A percentile compares a stretch with the other conserved stretches of the same genome.
These are phyloP conservation scores for Drosophila parthenogenetica DNA, from an alignment of 2,888 invertebrate species.

Conservation along the genomic window DNA sequence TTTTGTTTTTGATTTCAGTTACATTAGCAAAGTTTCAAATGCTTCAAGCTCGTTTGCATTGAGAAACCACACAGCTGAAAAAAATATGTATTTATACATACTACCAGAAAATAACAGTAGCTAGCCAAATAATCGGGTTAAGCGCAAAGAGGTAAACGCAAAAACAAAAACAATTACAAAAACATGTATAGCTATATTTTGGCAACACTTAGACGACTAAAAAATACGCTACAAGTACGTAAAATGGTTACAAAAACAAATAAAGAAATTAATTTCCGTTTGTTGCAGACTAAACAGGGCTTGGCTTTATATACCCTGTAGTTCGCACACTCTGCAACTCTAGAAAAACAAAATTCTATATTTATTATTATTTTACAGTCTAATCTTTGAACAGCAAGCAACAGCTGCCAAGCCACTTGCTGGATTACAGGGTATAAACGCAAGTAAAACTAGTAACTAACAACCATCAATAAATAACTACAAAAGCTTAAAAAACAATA, in stretches of 20 bases:
- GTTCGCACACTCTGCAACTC: neutral
- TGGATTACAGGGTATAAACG: slow-evolving; percentile 31
- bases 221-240: neutral
- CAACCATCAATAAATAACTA: slow-evolving; percentile 47
- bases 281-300: too few relatives aligned
- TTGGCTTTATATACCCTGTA: neutral
- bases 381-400: neutral
- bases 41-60: slow-evolving; percentile 63
- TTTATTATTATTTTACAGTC: neutral
- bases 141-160: slow-evolving; percentile 28
- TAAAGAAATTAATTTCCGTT: too few relatives aligned
- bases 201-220: neutral
- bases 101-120: slow-evolving; percentile 41
- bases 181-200: neutral
- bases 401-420: neutral
- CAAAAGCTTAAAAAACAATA: slow-evolving; percentile 12
- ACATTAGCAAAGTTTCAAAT: slow-evolving; percentile 47
- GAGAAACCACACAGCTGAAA: slow-evolving; percentile 41
- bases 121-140: slow-evolving; percentile 51
- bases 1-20: slow-evolving; percentile 9
- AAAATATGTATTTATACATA: slow-evolving; percentile 13
- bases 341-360: neutral
- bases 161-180: slow-evolving; percentile 20
- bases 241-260: too few relatives aligned
- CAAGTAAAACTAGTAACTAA: slow-evolving; percentile 12